These are phyloP conservation scores for Pycnonotus jocosus DNA, from an alignment of 2,113 vertebrate genomes.

Conservation along the genomic window DNA sequence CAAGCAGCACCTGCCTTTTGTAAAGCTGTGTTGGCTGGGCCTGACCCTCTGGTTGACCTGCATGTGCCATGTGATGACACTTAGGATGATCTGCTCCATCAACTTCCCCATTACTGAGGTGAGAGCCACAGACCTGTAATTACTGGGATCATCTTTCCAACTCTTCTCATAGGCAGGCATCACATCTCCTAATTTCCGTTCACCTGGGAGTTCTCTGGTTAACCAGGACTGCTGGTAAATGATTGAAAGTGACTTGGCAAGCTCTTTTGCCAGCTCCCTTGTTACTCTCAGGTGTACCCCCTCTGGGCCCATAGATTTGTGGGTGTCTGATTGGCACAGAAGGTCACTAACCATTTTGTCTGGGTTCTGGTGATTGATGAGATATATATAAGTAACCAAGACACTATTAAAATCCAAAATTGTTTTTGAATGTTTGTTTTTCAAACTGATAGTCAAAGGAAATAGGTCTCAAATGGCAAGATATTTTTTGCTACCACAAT, in stretches of 20 bases:
- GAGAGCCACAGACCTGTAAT: neutral
- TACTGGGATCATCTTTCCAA: neutral
- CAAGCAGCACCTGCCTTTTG: neutral
- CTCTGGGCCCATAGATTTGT: neutral
- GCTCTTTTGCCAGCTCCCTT: neutral
- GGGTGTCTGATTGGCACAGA: neutral
- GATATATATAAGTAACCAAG: neutral
- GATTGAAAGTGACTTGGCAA: neutral
- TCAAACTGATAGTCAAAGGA: neutral
- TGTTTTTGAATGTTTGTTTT: neutral
- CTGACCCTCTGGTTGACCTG: neutral
- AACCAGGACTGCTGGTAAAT: neutral
- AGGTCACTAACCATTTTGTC: neutral
- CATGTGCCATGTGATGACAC: accelerated
- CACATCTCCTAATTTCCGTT: neutral
- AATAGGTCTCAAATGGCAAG: neutral
- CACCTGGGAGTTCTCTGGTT: neutral
- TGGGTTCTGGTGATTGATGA: neutral
- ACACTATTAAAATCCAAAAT: neutral
- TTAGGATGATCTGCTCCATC: neutral
- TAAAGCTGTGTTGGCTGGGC: neutral
- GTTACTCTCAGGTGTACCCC: neutral
- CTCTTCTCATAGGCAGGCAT: neutral
- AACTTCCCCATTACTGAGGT: neutral
- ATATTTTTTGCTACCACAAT: neutral